Percentiles rank a stretch among this genome's conserved stretches.
phyloP scores from a whole-genome alignment of 2,797 vertebrate species.

The Rhodeus uyekii region DNA sequence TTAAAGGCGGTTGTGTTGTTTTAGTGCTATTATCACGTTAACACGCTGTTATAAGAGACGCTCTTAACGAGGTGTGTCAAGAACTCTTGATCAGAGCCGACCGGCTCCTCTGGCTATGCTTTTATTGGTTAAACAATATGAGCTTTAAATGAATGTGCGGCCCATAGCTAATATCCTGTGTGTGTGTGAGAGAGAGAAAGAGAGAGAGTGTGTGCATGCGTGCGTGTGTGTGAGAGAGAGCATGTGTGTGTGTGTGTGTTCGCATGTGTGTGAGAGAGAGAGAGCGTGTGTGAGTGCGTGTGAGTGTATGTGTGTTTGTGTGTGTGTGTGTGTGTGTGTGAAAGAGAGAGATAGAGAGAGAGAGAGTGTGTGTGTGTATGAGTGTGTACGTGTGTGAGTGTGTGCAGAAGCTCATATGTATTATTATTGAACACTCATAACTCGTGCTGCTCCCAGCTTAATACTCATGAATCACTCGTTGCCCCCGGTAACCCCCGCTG shows the following conservation, averaged over 20 bases:
- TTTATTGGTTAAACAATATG: conserved; percentile 10
- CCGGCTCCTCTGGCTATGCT: background rate
- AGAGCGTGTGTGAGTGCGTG: background rate
- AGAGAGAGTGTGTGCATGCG: no score
- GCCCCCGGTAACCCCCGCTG: no score
- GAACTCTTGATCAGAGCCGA: conserved; percentile 27
- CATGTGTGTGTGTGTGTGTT: no score
- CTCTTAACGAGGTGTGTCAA: conserved; percentile 17
- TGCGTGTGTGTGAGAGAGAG: background rate
- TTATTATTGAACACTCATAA: no score
- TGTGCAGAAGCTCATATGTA: no score
- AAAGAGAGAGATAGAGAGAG: no score
- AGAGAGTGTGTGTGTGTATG: no score
- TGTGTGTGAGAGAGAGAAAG: background rate
- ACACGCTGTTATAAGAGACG: conserved; percentile 26
- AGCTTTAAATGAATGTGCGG: conserved; percentile 28
- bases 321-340: no score
- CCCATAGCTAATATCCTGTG: conserved; percentile 8
- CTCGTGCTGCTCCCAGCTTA: no score
- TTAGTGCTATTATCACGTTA: conserved; percentile 44
- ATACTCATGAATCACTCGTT: no score
- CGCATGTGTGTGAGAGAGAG: background rate
- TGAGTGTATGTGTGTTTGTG: background rate
- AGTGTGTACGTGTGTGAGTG: no score
- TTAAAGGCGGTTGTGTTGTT: conserved; percentile 26